Percentiles rank a stretch among this genome's conserved stretches.
Evolutionary conservation across 2,113 vertebrate genomes (phyloP).

Genomic region (Cyphomyrus plagiostoma): DNA sequence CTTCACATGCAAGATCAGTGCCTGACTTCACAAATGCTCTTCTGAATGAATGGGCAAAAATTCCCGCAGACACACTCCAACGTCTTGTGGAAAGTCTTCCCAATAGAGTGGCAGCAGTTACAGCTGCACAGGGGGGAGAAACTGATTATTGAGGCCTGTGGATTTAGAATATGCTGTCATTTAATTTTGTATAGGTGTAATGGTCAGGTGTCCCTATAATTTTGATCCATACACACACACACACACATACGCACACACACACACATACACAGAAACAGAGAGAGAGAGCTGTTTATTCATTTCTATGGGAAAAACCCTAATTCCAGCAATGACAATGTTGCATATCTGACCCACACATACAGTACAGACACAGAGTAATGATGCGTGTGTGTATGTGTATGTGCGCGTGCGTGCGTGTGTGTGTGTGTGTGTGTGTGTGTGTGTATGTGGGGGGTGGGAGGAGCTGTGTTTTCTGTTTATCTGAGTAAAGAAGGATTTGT

Average conservation of each 20-base stretch:
- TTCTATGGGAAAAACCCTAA: too few species aligned
- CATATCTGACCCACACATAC: neutral
- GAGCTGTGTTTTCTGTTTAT: neutral
- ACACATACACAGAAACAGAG: neutral
- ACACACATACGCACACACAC: neutral
- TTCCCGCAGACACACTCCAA: neutral
- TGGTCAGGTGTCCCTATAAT: too few species aligned
- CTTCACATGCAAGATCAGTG: neutral
- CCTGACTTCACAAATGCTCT: neutral
- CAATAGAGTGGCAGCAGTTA: neutral
- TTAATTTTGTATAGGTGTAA: neutral
- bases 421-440: neutral
- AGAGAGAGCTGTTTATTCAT: too few species aligned
- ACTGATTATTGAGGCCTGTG: neutral
- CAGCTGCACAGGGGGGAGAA: neutral
- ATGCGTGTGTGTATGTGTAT: neutral
- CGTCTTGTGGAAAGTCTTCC: neutral
- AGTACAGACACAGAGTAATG: neutral
- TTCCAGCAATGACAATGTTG: too few species aligned
- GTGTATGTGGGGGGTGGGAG: too few species aligned
- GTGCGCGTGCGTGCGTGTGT: neutral
- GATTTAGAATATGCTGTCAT: neutral
- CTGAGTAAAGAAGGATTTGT: neutral
- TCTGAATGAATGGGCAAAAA: neutral
- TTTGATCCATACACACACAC: neutral